A percentile compares a stretch with the other conserved stretches of the same genome.
Evolutionary conservation across 1,140 invertebrate genomes (phyloP).

Genomic region (Ceratosolen solmsi): DNA sequence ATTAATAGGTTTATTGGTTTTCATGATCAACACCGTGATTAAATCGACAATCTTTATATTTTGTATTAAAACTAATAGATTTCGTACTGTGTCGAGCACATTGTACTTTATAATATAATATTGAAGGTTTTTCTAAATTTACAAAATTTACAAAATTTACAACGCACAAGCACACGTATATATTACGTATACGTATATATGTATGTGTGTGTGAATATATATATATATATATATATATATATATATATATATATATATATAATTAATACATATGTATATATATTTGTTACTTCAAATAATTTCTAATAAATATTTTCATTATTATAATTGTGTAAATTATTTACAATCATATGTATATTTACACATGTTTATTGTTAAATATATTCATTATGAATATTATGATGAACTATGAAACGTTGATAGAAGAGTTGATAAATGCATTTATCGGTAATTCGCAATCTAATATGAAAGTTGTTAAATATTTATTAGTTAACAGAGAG

Average conservation of each 20-base stretch:
- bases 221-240: conserved; percentile 7
- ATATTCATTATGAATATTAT: too few species aligned
- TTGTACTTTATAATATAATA: conserved; percentile 39
- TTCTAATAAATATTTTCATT: conserved; percentile 51
- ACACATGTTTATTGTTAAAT: not conserved
- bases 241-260: conserved; percentile 9
- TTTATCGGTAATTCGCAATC: too few species aligned
- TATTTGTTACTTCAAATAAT: conserved; percentile 36
- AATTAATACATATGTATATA: not conserved
- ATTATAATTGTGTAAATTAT: conserved; percentile 19
- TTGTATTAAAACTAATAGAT: conserved; percentile 27
- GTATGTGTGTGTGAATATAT: too few species aligned
- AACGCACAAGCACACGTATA: too few species aligned
- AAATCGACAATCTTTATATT: conserved; percentile 38
- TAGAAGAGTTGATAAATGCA: too few species aligned
- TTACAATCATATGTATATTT: not conserved
- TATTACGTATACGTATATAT: not conserved
- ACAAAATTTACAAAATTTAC: conserved; percentile 31
- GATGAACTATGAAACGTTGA: too few species aligned
- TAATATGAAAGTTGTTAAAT: too few species aligned
- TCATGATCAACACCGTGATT: conserved; percentile 34
- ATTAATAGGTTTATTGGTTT: conserved; percentile 44
- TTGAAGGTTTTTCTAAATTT: conserved; percentile 35
- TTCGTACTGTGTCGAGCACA: conserved; percentile 28
- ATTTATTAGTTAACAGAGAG: too few species aligned